These are phyloP conservation scores for Bombycilla garrulus DNA, from an alignment of 2,113 vertebrate species.

Conservation along the genomic window DNA sequence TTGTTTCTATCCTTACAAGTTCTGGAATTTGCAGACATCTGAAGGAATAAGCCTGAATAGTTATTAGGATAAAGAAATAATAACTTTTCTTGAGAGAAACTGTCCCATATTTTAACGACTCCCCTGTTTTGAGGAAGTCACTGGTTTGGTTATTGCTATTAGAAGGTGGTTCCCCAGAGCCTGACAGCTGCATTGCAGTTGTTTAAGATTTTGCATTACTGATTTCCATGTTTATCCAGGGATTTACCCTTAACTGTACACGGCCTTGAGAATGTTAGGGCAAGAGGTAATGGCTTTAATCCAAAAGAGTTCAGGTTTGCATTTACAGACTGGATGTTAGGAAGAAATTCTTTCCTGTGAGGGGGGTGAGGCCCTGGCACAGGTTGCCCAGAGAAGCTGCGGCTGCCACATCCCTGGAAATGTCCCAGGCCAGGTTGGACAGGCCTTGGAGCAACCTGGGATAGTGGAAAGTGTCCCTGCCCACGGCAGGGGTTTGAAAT, in stretches of 20 bases:
- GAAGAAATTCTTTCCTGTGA: background rate
- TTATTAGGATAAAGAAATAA: background rate
- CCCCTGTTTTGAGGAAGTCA: background rate
- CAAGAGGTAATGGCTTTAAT: background rate
- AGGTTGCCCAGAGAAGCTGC: background rate
- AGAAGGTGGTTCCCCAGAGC: background rate
- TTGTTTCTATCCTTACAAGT: background rate
- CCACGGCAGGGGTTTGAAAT: background rate
- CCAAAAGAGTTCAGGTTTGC: background rate
- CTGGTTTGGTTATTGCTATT: background rate
- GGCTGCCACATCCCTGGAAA: background rate
- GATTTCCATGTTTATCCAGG: background rate
- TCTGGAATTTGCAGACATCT: background rate
- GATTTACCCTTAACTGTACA: background rate
- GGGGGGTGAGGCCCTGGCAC: accelerated
- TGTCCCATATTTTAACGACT: accelerated
- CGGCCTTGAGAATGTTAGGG: background rate
- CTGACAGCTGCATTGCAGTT: background rate
- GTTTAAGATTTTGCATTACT: background rate
- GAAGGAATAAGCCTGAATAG: background rate
- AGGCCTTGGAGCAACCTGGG: background rate
- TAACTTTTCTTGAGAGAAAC: background rate
- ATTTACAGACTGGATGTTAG: background rate
- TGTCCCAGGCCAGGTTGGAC: background rate
- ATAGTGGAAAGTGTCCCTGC: background rate